Percentiles rank a stretch among this genome's conserved stretches.
phyloP scores from a whole-genome alignment of 2,888 invertebrate genomes.

The Drosophila neonasuta region DNA sequence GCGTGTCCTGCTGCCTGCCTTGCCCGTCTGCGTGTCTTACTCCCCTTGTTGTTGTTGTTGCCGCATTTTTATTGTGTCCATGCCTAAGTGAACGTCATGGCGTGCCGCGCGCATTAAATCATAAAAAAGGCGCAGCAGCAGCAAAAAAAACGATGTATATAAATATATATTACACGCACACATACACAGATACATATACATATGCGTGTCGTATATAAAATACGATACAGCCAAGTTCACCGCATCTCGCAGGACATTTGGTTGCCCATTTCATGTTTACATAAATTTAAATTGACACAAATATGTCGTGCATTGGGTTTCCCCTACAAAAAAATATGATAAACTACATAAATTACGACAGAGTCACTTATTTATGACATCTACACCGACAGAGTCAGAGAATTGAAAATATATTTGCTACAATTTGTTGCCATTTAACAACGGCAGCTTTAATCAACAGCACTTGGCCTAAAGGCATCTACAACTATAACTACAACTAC shows the following conservation, averaged over 20 bases:
- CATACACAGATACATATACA: conserved; percentile 23
- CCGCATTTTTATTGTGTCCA: conserved; percentile 69
- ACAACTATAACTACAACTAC: conserved; percentile 18
- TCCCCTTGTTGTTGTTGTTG: conserved; percentile 29
- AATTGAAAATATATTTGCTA: conserved; percentile 62
- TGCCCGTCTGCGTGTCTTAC: background rate
- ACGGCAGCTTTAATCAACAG: conserved; percentile 55
- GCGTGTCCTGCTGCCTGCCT: conserved; percentile 44
- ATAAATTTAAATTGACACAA: conserved; percentile 77
- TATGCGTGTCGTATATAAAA: conserved; percentile 21
- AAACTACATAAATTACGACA: conserved; percentile 72
- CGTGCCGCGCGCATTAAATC: conserved; percentile 76
- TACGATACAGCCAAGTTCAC: conserved; percentile 25
- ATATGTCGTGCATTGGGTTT: conserved; percentile 52
- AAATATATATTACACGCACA: conserved; percentile 7
- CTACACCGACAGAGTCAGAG: conserved; percentile 10
- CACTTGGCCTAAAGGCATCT: conserved; percentile 40
- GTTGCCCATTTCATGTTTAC: conserved; percentile 71
- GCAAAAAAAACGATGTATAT: conserved; percentile 6
- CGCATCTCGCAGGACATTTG: conserved; percentile 52
- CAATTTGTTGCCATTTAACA: conserved; percentile 49
- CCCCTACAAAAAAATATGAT: conserved; percentile 40
- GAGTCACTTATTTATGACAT: conserved; percentile 17
- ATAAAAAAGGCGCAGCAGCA: conserved; percentile 50
- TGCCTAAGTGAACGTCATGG: conserved; percentile 75